Evolutionary conservation across 2,797 vertebrate genomes (phyloP).

Genomic region (Emys orbicularis): DNA sequence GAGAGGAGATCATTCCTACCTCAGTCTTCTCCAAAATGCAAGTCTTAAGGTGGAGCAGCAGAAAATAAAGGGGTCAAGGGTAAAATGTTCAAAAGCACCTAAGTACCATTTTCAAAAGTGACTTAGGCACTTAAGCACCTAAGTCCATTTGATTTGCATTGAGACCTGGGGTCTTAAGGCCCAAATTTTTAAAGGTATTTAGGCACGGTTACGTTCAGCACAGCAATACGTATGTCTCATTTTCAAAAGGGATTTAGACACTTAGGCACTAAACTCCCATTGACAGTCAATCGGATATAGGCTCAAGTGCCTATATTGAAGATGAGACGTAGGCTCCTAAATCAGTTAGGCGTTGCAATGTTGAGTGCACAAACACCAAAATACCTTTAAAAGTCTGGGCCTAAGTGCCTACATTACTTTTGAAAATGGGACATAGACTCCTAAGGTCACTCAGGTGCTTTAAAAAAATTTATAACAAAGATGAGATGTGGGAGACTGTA

Average conservation of each 20-base stretch:
- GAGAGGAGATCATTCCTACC: background rate
- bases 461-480: background rate
- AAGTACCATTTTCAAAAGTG: background rate
- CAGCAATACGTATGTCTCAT: background rate
- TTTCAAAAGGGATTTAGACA: background rate
- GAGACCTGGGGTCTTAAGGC: background rate
- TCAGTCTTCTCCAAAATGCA: background rate
- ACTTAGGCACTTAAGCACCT: background rate
- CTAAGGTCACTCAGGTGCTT: background rate
- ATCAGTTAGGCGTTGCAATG: background rate
- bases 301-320: background rate
- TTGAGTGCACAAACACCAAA: background rate
- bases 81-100: background rate
- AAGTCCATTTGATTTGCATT: background rate
- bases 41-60: background rate
- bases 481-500: background rate
- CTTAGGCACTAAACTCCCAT: background rate
- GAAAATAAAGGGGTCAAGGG: background rate
- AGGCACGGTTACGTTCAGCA: background rate
- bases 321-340: background rate
- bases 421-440: background rate
- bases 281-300: background rate
- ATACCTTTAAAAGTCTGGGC: background rate
- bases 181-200: background rate
- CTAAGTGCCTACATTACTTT: rapidly evolving